Percentiles rank a stretch among this genome's conserved stretches.
These are phyloP conservation scores for Myathropa florea DNA, from an alignment of 2,888 invertebrate species.

Conservation along the genomic window DNA sequence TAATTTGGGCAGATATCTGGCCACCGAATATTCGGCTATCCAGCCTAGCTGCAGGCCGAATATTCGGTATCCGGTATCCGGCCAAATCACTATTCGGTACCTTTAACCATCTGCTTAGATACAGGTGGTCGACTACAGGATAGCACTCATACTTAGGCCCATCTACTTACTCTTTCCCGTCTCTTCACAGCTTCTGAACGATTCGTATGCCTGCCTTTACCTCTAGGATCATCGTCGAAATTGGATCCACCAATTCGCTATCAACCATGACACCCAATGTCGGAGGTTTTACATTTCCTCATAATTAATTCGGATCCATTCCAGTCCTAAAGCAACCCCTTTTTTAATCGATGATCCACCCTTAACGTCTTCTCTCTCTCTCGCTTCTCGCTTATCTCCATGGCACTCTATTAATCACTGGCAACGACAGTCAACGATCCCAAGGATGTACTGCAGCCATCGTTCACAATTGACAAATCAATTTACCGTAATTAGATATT, in stretches of 20 bases:
- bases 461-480: conserved; percentile 67
- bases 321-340: neutral
- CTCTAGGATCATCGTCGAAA: neutral
- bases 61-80: no score
- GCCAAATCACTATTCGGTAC: no score
- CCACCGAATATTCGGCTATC: no score
- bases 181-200: no score
- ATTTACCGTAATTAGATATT: conserved; percentile 71
- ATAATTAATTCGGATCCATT: conserved; percentile 24
- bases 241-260: neutral
- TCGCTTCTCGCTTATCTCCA: no score
- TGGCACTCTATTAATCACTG: conserved; percentile 49
- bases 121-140: no score
- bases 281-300: conserved; percentile 11
- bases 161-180: no score
- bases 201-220: neutral
- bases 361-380: neutral
- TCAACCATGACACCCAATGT: neutral
- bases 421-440: conserved; percentile 44
- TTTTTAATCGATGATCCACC: conserved; percentile 36
- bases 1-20: no score
- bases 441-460: conserved; percentile 37
- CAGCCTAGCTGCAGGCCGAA: no score
- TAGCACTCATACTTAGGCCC: no score
- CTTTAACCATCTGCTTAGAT: no score